These are phyloP conservation scores for Xiphophorus birchmanni DNA, from an alignment of 2,797 vertebrate genomes.

Conservation along the genomic window DNA sequence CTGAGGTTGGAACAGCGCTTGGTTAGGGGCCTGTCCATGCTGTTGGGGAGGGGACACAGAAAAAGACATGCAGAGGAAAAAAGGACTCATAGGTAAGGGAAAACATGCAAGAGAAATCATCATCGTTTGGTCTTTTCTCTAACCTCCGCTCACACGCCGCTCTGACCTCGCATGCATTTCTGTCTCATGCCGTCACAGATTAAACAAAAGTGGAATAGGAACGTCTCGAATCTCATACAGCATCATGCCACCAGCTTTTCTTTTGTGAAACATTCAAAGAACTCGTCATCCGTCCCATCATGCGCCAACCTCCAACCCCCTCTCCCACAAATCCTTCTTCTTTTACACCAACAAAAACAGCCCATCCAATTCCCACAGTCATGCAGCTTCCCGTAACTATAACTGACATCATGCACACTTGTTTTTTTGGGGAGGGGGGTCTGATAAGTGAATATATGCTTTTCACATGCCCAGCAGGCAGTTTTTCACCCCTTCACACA, in stretches of 20 bases:
- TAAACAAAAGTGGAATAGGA: constrained; percentile 11
- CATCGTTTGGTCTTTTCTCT: neutral
- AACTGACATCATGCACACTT: constrained; percentile 69
- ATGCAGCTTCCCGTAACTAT: constrained; percentile 70
- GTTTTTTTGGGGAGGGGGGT: constrained; percentile 29
- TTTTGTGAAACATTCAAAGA: constrained; percentile 29
- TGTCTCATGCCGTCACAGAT: constrained; percentile 47
- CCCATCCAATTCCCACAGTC: constrained; percentile 58
- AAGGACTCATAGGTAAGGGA: constrained; percentile 70
- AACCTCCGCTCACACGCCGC: neutral
- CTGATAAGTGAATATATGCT: constrained; percentile 33
- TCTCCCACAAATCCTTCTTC: constrained; percentile 6
- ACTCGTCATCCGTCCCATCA: constrained; percentile 49
- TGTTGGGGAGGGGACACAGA: constrained; percentile 80
- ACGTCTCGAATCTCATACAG: neutral
- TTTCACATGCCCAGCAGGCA: constrained; percentile 51
- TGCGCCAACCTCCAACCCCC: constrained; percentile 44
- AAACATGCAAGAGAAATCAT: constrained; percentile 71
- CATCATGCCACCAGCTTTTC: constrained; percentile 49
- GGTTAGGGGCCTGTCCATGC: constrained; percentile 89
- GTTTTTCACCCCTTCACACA: constrained; percentile 44
- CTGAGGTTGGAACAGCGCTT: constrained; percentile 95
- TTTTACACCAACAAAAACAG: constrained; percentile 55
- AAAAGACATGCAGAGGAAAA: constrained; percentile 83
- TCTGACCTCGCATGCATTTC: constrained; percentile 58